These are phyloP conservation scores for Lamproptera curius DNA, from an alignment of 2,888 invertebrate species.

Conservation along the genomic window DNA sequence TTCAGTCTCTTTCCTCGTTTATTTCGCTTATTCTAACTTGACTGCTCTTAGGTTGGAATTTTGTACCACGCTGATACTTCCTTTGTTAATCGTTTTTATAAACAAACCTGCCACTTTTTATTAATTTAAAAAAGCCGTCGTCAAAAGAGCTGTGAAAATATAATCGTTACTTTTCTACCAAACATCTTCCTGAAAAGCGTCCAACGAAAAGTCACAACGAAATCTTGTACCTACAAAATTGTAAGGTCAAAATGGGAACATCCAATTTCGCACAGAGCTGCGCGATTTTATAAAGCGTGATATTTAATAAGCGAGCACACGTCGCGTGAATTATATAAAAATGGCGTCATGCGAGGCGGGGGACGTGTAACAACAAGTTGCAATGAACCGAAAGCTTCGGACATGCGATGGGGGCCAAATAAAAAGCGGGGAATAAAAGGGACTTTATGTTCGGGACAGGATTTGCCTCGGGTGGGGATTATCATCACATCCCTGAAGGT, in stretches of 20 bases:
- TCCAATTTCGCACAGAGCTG: background rate
- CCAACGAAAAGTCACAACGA: no score
- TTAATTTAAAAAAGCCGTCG: no score
- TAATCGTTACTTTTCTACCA: no score
- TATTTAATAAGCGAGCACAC: background rate
- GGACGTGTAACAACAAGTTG: constrained; percentile 12
- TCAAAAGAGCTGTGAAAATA: no score
- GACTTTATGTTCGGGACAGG: constrained; percentile 43
- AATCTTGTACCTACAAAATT: background rate
- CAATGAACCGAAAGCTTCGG: constrained; percentile 25
- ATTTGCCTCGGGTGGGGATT: constrained; percentile 58
- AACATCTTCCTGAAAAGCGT: no score
- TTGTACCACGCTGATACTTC: no score
- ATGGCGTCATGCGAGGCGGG: constrained; percentile 1
- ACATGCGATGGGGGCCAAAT: constrained; percentile 38
- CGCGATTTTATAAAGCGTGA: background rate
- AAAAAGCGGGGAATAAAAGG: constrained; percentile 49
- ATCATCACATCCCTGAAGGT: constrained; percentile 49
- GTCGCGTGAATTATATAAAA: constrained; percentile 10
- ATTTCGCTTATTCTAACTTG: no score
- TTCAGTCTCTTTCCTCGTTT: no score
- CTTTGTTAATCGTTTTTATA: no score
- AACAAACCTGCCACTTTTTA: no score
- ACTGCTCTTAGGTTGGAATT: no score
- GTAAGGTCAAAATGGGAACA: background rate